A percentile compares a stretch with the other conserved stretches of the same genome.
Conservation (phyloP, 2,888 invertebrate genomes). For the Acronicta alni region DNA sequence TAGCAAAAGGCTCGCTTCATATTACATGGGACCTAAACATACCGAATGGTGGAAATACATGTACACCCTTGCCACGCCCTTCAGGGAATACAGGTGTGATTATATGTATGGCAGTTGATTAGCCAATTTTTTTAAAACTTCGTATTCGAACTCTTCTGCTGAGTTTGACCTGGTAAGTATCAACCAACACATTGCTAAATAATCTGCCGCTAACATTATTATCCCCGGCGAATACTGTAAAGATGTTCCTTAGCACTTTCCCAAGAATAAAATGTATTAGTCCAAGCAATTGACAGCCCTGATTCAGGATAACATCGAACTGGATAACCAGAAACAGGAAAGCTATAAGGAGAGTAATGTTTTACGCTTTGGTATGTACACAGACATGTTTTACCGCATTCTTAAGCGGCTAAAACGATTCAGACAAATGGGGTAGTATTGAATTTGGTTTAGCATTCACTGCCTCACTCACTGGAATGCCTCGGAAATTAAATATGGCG, state of each 20-base stretch:
- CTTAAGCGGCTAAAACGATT: conserved; percentile 42
- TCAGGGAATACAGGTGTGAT: no score
- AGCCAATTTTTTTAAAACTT: no score
- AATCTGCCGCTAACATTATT: no score
- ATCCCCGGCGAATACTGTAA: no score
- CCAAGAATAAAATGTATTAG: conserved; percentile 7
- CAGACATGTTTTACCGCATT: conserved; percentile 29
- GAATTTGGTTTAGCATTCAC: conserved; percentile 33
- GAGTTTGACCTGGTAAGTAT: no score
- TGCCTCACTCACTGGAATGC: conserved; percentile 10
- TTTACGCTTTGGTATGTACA: conserved; percentile 36
- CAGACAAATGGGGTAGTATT: conserved; percentile 44
- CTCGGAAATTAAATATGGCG: conserved; percentile 28
- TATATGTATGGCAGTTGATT: no score
- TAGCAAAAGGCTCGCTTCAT: no score
- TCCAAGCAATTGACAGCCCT: conserved; percentile 9
- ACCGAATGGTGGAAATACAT: no score
- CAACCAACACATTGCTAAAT: no score
- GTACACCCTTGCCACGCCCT: no score
- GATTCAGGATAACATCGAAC: conserved; percentile 14
- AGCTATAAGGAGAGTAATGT: conserved; percentile 35
- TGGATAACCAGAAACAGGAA: conserved; percentile 28
- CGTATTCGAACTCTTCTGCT: no score
- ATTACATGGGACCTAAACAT: no score
- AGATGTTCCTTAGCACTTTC: background rate